A percentile compares a stretch with the other conserved stretches of the same genome.
Conservation (phyloP, 2,113 vertebrate genomes). For the Grallaria varia region DNA sequence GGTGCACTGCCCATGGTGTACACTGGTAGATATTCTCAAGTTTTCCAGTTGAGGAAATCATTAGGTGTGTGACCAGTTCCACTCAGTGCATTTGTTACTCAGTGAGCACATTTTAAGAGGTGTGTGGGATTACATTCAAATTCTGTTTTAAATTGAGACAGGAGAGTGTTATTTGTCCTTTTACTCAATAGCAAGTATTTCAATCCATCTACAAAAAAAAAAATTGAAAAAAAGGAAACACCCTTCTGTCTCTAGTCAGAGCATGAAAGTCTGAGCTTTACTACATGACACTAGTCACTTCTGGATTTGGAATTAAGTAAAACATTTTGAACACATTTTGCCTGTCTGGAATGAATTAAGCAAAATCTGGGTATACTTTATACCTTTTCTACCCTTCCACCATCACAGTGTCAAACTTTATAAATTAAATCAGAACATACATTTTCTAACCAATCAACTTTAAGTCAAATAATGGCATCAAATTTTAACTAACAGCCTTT, state of each 20-base stretch:
- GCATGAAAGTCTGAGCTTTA: background rate
- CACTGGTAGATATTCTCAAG: background rate
- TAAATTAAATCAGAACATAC: background rate
- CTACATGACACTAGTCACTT: background rate
- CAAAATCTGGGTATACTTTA: background rate
- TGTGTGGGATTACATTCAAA: background rate
- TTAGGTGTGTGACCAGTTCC: background rate
- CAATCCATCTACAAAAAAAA: background rate
- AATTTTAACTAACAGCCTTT: background rate
- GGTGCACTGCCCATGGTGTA: background rate
- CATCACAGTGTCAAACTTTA: background rate
- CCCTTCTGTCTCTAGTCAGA: background rate
- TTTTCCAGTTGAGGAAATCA: background rate
- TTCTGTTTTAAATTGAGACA: background rate
- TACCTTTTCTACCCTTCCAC: background rate
- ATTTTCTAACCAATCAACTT: background rate
- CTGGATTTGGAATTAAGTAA: slow-evolving; percentile 16
- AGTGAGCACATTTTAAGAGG: background rate
- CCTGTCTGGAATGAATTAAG: slow-evolving; percentile 34
- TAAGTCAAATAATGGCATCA: background rate
- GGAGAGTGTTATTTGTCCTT: background rate
- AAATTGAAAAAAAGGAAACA: fast-evolving
- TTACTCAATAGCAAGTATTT: background rate
- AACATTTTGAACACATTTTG: background rate
- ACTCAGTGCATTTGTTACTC: no score